These are phyloP conservation scores for Neelides sp. DNA, from an alignment of 1,140 invertebrate species.

Conservation along the genomic window DNA sequence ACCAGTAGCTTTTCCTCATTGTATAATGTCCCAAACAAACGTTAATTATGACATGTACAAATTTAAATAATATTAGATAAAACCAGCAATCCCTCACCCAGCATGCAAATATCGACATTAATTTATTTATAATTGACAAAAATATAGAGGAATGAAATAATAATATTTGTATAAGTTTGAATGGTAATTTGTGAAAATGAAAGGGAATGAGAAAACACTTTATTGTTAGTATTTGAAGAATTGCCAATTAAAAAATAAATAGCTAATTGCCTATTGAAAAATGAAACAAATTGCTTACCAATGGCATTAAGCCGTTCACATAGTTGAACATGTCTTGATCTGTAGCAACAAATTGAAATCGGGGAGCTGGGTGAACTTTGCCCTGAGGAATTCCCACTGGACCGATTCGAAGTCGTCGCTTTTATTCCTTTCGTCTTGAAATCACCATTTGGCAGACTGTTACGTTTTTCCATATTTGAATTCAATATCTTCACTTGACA, in stretches of 20 bases:
- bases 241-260: background rate
- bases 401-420: too few relatives aligned
- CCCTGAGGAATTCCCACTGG: too few relatives aligned
- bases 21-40: too few relatives aligned
- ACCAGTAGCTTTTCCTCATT: too few relatives aligned
- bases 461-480: too few relatives aligned
- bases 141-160: background rate
- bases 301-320: slow-evolving; percentile 21
- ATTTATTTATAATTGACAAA: background rate
- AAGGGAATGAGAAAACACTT: background rate
- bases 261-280: background rate
- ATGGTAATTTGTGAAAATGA: background rate
- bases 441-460: too few relatives aligned
- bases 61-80: background rate
- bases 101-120: too few relatives aligned
- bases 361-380: too few relatives aligned
- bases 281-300: slow-evolving; percentile 12
- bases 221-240: too few relatives aligned
- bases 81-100: background rate
- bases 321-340: slow-evolving; percentile 27
- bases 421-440: too few relatives aligned
- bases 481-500: too few relatives aligned
- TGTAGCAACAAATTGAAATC: slow-evolving; percentile 26
- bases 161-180: background rate
- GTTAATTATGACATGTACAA: background rate